Conservation (phyloP, 2,888 invertebrate species). For the Pristionchus maxplancki region DNA sequence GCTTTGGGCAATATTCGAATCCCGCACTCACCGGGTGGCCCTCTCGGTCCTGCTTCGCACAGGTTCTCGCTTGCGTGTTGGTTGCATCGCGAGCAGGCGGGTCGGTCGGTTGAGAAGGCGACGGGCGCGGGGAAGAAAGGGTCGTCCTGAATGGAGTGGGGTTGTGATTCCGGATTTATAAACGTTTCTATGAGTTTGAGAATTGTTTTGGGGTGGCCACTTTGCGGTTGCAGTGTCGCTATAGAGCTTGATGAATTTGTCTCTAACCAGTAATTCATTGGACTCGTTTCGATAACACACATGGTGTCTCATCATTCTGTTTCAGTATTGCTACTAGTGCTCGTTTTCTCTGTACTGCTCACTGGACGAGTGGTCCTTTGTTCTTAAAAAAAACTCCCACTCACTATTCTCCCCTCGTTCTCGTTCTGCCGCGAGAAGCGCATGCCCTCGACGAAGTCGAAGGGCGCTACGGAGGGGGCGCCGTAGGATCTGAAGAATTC, state of each 20-base stretch:
- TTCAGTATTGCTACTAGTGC: too few species aligned
- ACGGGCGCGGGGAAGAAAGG: background rate
- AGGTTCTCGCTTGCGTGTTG: background rate
- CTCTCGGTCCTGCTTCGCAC: slow-evolving; percentile 47
- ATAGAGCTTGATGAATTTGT: too few species aligned
- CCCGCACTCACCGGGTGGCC: slow-evolving; percentile 36
- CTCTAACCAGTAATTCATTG: too few species aligned
- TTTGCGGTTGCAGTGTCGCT: too few species aligned
- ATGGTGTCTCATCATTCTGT: too few species aligned
- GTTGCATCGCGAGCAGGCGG: slow-evolving; percentile 6
- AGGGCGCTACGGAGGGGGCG: slow-evolving; percentile 45
- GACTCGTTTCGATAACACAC: too few species aligned
- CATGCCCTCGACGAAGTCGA: background rate
- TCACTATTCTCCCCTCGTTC: background rate
- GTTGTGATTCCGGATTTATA: too few species aligned
- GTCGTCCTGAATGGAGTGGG: background rate
- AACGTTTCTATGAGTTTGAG: too few species aligned
- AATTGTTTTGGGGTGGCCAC: too few species aligned
- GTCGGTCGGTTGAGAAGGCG: background rate
- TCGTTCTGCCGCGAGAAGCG: slow-evolving; percentile 24
- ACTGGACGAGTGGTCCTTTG: too few species aligned
- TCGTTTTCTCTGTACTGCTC: too few species aligned
- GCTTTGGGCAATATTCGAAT: background rate
- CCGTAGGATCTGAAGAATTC: background rate
- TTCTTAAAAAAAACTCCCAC: too few species aligned